Base-by-base conservation (phyloP, 2,113 vertebrate genomes). In the Dinomys branickii region DNA sequence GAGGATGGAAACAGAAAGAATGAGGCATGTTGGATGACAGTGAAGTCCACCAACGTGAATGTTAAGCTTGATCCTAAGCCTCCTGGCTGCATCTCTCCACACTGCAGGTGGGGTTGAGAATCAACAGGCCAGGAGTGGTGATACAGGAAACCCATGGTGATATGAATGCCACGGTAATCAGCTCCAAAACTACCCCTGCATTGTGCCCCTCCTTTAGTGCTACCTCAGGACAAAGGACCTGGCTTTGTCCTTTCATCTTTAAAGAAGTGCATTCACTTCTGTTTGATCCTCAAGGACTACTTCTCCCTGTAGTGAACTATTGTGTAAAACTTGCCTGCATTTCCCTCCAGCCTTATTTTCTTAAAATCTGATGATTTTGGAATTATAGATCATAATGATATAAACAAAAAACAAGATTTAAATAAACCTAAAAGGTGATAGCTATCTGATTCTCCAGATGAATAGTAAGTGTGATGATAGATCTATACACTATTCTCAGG, bases 91-190 rank as follows among this genome's bases (percentile, higher is more conserved):
- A 65, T 50, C 47, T 35, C 4, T 12, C 47, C 13, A 1, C 4
- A 0, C 0, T 4, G 35, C 30, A 13, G 17, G 17, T 67, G 24
- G 11, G 8, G 1, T 4, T 0, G 12, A 19, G 47, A 2, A 13
- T 26, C 41, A 17, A 6, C 2, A 54, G 30, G 4, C 61, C 41
- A 71, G 17, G 13, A 0, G 1, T n/a, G 16, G 65, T 30, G 6
- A 3, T 19, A 14, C 35, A n/a, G 3, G 5, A 63, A 50, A 20
- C 6, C 38, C 24, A 24, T 2, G 67, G 44, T 44, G 4, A 33
- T 1, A 3, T 22, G 1, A 28, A n/a, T 19, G 10, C 38, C 50
- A 16, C 7, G 1, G 30, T 41, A 10, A 26, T 5, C 6, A 19
- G 38, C 19, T 56, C 65, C 8, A 0, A 63, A 35, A 11, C 13